Base-by-base conservation (phyloP, 2,113 vertebrate species). In the Phylloscopus trochiloides region DNA sequence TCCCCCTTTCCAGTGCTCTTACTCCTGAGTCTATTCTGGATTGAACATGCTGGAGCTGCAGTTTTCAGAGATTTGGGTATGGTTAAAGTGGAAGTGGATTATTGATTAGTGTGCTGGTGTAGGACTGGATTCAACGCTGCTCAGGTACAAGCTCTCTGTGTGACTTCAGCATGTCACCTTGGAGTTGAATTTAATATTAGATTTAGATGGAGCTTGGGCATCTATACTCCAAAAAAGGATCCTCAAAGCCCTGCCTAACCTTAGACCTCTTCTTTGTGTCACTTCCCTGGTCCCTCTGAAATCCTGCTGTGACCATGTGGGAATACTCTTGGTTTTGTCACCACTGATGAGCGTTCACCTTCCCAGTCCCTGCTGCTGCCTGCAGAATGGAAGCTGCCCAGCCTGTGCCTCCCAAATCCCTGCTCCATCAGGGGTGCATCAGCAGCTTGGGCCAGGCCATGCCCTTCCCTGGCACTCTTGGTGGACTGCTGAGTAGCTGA, bases 381-480 rank as follows among this genome's bases (percentile, higher is more conserved):
- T 48, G 51, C 38, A 67, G 65, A 36, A 24, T 2, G 4, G 42
- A 28, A 55, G 15, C 54, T 86, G 38, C 66, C 32, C 66, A 63
- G 40, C 7, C 28, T 29, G 22, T 63, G 55, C 29, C 63, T 54
- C 51, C 50, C 31, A 34, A 47, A 32, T 2, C 9, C 34, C 25
- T n/a, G 31, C 31, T 63, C 24, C 15, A 2, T 10, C 22, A 70
- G 28, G 4, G 6, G n/a, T 71, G 28, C 17, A 17, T 14, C 36
- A 48, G 70, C 42, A 84, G 45, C 47, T 16, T 5, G 4, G 65
- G 20, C 45, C 36, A 50, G 51, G 50, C 59, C 62, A 29, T 48
- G 48, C 5, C 31, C 17, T 66, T 76, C 17, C n/a, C n/a, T 2
- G 12, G 1, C 2, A 1, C 55, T 29, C 21, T 25, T 0, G 0